Percentiles rank a stretch among this genome's conserved stretches.
Conservation (phyloP, 2,113 vertebrate genomes). For the Poeciliopsis occidentalis region DNA sequence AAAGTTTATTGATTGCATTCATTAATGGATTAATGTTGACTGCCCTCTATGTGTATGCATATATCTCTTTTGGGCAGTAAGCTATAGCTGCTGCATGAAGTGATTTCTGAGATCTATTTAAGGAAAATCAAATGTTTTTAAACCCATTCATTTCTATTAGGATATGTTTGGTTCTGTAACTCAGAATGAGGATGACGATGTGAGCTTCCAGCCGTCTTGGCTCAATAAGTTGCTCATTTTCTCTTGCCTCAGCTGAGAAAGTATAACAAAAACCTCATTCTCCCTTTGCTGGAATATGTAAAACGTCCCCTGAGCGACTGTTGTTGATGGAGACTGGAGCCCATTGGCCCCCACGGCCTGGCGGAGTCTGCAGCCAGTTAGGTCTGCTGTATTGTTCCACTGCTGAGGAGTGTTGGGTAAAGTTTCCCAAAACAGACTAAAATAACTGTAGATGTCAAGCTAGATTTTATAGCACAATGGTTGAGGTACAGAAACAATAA, state of each 20-base stretch:
- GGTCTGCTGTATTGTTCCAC: slow-evolving; percentile 49
- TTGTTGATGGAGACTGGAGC: slow-evolving; percentile 59
- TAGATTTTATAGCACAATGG: slow-evolving; percentile 44
- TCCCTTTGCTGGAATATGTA: slow-evolving; percentile 7
- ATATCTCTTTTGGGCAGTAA: no score
- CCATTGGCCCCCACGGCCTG: slow-evolving; percentile 13
- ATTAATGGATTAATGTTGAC: no score
- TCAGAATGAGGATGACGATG: slow-evolving; percentile 16
- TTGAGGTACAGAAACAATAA: slow-evolving; percentile 34
- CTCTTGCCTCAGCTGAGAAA: slow-evolving; percentile 20
- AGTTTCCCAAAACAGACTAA: slow-evolving; percentile 45
- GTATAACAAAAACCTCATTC: slow-evolving; percentile 24
- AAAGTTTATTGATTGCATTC: no score
- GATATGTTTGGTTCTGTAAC: background rate
- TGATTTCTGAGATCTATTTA: background rate
- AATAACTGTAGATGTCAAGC: slow-evolving; percentile 39
- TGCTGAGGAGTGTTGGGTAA: slow-evolving; percentile 22
- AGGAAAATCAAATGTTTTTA: background rate
- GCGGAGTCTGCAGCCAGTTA: slow-evolving; percentile 26
- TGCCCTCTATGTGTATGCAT: no score
- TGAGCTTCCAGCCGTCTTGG: slow-evolving; percentile 35
- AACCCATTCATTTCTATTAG: background rate
- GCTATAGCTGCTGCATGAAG: background rate
- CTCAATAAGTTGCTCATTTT: slow-evolving; percentile 34
- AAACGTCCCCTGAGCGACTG: slow-evolving; percentile 30